phyloP scores from a whole-genome alignment of 2,888 invertebrate species.

The Drosophila neoperkinsi region DNA sequence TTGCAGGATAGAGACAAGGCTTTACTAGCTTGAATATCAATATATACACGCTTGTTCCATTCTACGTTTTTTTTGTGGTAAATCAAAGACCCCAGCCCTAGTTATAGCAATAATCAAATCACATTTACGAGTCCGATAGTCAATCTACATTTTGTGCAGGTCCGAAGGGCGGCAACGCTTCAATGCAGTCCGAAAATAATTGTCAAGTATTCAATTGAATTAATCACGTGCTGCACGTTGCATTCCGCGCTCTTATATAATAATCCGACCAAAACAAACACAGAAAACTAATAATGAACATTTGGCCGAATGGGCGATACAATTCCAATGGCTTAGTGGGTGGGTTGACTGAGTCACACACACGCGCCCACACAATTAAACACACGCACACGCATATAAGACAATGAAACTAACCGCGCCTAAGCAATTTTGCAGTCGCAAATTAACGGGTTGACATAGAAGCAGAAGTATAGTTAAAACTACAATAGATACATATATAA shows the following conservation, averaged over 20 bases:
- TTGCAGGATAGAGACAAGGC: background rate
- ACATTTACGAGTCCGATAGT: background rate
- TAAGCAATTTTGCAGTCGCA: constrained; percentile 48
- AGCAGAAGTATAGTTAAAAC: constrained; percentile 13
- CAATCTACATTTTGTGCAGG: constrained; percentile 15
- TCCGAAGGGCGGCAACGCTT: constrained; percentile 29
- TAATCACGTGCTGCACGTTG: constrained; percentile 56
- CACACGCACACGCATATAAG: constrained; percentile 2
- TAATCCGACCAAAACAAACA: constrained; percentile 9
- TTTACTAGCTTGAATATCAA: background rate
- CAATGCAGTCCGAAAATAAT: constrained; percentile 43
- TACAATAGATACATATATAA: constrained; percentile 17
- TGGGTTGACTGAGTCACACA: constrained; percentile 27
- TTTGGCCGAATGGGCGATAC: constrained; percentile 34
- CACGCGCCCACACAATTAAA: background rate
- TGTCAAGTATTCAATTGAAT: constrained; percentile 23
- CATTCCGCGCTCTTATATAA: constrained; percentile 46
- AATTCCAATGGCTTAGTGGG: constrained; percentile 9
- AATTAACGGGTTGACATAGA: constrained; percentile 45
- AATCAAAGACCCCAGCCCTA: background rate
- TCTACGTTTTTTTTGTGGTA: background rate
- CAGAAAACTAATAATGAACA: constrained; percentile 31
- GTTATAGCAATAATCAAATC: constrained; percentile 16
- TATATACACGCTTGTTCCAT: background rate
- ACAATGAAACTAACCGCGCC: constrained; percentile 53